A percentile compares a stretch with the other conserved stretches of the same genome.
phyloP scores from a whole-genome alignment of 2,113 vertebrate genomes.

The Fulmarus glacialis region DNA sequence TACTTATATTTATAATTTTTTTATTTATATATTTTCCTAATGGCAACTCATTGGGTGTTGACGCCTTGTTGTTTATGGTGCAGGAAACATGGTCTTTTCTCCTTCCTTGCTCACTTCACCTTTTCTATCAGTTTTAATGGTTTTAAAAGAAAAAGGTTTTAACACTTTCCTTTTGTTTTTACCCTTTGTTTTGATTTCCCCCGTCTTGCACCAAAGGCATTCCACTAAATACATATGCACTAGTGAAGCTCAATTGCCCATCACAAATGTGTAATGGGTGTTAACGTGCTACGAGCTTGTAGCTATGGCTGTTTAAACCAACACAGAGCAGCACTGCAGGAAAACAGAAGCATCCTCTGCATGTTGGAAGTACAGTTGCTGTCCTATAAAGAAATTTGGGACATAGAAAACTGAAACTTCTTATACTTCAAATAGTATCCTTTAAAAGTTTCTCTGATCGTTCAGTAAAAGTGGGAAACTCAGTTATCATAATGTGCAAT shows the following conservation, averaged over 20 bases:
- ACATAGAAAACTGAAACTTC: neutral
- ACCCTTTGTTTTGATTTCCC: neutral
- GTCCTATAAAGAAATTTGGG: neutral
- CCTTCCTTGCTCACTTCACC: neutral
- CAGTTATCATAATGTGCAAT: neutral
- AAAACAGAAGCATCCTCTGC: neutral
- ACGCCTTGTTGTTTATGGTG: neutral
- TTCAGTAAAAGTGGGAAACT: neutral
- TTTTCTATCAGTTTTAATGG: neutral
- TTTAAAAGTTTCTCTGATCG: neutral
- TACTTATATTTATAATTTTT: too few relatives aligned
- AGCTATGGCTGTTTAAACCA: neutral
- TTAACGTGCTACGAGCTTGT: neutral
- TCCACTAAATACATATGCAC: neutral
- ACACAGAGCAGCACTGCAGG: neutral
- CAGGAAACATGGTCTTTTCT: neutral
- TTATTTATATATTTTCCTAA: neutral
- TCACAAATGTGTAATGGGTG: neutral
- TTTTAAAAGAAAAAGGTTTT: conserved; percentile 8
- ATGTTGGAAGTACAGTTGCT: neutral
- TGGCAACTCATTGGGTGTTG: neutral
- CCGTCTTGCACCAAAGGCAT: neutral
- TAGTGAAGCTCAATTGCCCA: conserved; percentile 33
- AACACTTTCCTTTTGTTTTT: neutral
- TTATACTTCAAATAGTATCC: neutral